Evolutionary conservation across 2,888 invertebrate species (phyloP).

Genomic region (Aproaerema taeniolella): DNA sequence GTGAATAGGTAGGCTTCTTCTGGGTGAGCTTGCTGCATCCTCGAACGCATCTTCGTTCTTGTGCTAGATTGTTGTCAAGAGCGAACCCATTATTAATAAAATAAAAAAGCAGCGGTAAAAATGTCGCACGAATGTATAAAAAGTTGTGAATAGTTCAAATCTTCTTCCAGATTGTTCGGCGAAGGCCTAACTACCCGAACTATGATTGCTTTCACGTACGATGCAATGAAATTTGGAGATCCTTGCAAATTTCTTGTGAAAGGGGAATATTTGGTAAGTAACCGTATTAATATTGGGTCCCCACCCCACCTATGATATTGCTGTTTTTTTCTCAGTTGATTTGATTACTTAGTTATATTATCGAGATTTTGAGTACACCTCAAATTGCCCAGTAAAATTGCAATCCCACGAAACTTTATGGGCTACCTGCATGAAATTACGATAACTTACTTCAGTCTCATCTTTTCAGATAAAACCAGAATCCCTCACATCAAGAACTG

Average conservation of each 20-base stretch:
- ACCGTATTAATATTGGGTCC: too few species aligned
- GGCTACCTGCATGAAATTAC: neutral
- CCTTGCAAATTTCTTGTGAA: slow-evolving; percentile 79
- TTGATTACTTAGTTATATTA: too few species aligned
- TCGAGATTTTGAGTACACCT: too few species aligned
- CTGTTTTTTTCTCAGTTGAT: too few species aligned
- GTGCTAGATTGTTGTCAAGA: neutral
- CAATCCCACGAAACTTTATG: too few species aligned
- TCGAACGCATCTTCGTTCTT: neutral
- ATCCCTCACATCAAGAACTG: slow-evolving; percentile 61
- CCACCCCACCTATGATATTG: too few species aligned
- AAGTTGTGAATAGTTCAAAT: neutral
- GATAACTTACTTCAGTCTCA: too few species aligned
- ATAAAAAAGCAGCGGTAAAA: too few species aligned
- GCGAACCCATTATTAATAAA: too few species aligned
- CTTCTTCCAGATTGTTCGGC: slow-evolving; percentile 81
- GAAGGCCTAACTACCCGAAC: slow-evolving; percentile 80
- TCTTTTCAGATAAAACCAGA: slow-evolving; percentile 64
- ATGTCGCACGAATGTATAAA: neutral
- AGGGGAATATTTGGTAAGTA: slow-evolving; percentile 62
- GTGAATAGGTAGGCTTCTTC: neutral
- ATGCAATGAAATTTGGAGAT: slow-evolving; percentile 67
- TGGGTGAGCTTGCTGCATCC: neutral
- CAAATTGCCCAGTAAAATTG: too few species aligned
- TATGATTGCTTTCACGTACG: slow-evolving; percentile 83